Percentiles rank a stretch among this genome's conserved stretches.
Evolutionary conservation across 2,797 vertebrate genomes (phyloP).

Genomic region (Sciurus carolinensis): DNA sequence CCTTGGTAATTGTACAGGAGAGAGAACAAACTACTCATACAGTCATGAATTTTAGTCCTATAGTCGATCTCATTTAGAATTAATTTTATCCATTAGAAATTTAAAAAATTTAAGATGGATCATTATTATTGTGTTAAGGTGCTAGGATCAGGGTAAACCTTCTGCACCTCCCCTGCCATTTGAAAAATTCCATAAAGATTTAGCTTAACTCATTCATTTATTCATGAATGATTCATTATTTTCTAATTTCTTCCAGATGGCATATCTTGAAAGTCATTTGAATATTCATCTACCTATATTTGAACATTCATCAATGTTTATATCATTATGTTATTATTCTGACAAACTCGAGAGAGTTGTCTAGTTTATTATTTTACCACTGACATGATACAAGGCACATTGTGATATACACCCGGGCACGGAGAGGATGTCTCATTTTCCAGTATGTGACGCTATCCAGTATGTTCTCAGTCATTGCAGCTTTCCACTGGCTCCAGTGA

Average conservation of each 20-base stretch:
- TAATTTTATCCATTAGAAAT: constrained; percentile 57
- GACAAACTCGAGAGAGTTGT: constrained; percentile 49
- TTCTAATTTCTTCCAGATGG: constrained; percentile 48
- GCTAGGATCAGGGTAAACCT: background rate
- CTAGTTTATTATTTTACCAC: background rate
- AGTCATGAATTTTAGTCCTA: constrained; percentile 5
- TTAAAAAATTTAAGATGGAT: background rate
- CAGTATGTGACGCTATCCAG: background rate
- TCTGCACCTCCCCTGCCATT: background rate
- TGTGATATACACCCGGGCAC: background rate
- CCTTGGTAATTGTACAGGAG: constrained; percentile 5
- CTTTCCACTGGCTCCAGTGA: background rate
- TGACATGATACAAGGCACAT: background rate
- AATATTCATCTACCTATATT: background rate
- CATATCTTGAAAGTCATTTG: constrained; percentile 28
- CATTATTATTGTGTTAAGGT: constrained; percentile 42
- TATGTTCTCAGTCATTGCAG: background rate
- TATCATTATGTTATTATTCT: constrained; percentile 55
- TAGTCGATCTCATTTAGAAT: constrained; percentile 45
- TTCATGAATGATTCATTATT: constrained; percentile 42
- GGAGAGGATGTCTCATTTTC: constrained; percentile 18
- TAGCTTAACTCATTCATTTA: constrained; percentile 46
- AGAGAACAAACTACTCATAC: background rate
- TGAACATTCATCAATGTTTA: constrained; percentile 52
- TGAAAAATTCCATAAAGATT: constrained; percentile 40